Evolutionary conservation across 2,113 vertebrate species (phyloP).

Genomic region (Tragelaphus buxtoni): DNA sequence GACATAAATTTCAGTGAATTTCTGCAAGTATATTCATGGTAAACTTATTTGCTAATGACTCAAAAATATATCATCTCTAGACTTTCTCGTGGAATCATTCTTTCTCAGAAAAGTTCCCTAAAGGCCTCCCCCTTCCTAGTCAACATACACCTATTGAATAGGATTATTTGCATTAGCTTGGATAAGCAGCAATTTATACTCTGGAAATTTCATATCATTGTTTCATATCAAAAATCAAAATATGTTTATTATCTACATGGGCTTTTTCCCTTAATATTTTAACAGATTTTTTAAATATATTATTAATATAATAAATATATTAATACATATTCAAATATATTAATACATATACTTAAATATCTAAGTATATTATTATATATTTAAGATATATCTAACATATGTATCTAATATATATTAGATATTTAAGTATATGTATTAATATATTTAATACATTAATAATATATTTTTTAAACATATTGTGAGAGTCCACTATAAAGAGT

Average conservation of each 20-base stretch:
- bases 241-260: neutral
- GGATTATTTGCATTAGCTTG: neutral
- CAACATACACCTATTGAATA: neutral
- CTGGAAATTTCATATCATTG: neutral
- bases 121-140: neutral
- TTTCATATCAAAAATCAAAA: slow-evolving; percentile 1
- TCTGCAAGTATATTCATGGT: neutral
- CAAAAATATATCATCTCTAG: neutral
- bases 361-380: too few species aligned
- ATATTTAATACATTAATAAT: too few species aligned
- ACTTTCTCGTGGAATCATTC: neutral
- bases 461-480: neutral
- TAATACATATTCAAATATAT: neutral
- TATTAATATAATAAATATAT: neutral
- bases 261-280: neutral
- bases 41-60: neutral
- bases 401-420: too few species aligned
- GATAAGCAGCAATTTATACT: neutral
- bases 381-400: too few species aligned
- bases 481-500: neutral
- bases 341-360: neutral
- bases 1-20: neutral
- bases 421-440: too few species aligned
- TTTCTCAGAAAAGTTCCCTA: neutral
- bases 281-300: neutral